Percentiles rank a stretch among this genome's conserved stretches.
Evolutionary conservation across 2,113 vertebrate genomes (phyloP).

Genomic region (Ariopsis seemanni): DNA sequence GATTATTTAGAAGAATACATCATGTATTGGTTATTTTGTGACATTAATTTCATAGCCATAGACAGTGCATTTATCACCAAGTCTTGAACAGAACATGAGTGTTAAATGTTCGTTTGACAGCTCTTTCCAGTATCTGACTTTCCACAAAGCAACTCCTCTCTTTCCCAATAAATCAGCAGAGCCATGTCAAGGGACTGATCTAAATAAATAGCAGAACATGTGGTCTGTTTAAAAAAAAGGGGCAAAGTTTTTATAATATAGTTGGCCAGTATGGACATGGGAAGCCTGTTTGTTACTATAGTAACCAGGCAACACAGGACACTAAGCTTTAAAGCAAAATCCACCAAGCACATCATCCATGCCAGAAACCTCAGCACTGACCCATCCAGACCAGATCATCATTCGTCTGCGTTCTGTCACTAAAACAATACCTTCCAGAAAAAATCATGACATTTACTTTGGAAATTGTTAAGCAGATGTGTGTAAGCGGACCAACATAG

Average conservation of each 20-base stretch:
- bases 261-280: conserved; percentile 59
- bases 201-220: conserved; percentile 72
- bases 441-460: conserved; percentile 19
- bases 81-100: not conserved
- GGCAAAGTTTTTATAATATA: conserved; percentile 71
- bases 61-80: not conserved
- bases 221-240: conserved; percentile 61
- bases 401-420: conserved; percentile 24
- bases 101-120: not conserved
- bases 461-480: conserved; percentile 1
- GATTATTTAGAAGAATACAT: not conserved
- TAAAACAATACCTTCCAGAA: conserved; percentile 12
- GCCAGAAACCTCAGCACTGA: conserved; percentile 5
- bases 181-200: conserved; percentile 60
- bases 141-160: conserved; percentile 50
- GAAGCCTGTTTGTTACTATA: conserved; percentile 55
- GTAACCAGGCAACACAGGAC: conserved; percentile 61
- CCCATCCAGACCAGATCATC: not conserved
- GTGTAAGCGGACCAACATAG: not conserved
- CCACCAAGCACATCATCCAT: not conserved
- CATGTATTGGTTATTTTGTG: not conserved
- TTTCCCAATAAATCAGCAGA: conserved; percentile 35
- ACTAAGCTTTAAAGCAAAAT: conserved; percentile 41
- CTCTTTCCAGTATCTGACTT: not conserved
- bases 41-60: too few species aligned